Base-by-base conservation (phyloP, 2,113 vertebrate species). In the Cephalopterus ornatus region DNA sequence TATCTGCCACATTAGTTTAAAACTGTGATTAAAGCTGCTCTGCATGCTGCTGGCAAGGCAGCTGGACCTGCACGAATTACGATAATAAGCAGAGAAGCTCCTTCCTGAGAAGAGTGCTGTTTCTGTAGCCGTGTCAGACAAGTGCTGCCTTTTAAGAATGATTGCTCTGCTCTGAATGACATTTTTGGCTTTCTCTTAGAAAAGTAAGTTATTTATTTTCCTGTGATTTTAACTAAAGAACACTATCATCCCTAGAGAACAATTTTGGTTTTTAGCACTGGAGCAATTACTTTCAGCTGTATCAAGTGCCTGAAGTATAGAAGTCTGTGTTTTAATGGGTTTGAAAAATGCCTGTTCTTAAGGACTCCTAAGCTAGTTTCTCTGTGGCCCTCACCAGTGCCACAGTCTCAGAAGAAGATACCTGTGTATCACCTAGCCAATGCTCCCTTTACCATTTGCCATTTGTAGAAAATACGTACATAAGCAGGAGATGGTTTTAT, bases 171-270 rank as follows among this genome's bases (percentile, higher is more conserved):
- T 93, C 78, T 94, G 94, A 97, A 92, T 94, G 94, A 97, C 92
- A 93, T 90, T 97, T 94, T 94, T 91, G 33, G 70, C 94, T 93
- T 97, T 92, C 89, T 88, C 92, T 89, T 89, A 80, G 88, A 95
- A 96, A 96, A 95, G 83, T 47, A 92, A 96, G 88, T 94, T 94
- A 97, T 96, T 97, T 97, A 96, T 97, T 98, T 97, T 95, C 70
- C 87, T 88, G 77, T 78, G 91, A 93, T 96, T 97, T 96, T 95
- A 95, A 94, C 89, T 93, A 97, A 96, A 96, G 92, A 96, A 88
- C 82, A 89, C 88, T 93, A 76, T 81, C 89, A 85, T 94, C 94
- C 90, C 96, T 75, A 81, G 90, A 96, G 96, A 97, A 92, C 72
- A 91, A 95, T 94, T 87, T 79, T 82, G 79, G 17, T 95, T 95